A percentile compares a stretch with the other conserved stretches of the same genome.
Conservation (phyloP, 2,113 vertebrate species). For the Herpailurus yagouaroundi region DNA sequence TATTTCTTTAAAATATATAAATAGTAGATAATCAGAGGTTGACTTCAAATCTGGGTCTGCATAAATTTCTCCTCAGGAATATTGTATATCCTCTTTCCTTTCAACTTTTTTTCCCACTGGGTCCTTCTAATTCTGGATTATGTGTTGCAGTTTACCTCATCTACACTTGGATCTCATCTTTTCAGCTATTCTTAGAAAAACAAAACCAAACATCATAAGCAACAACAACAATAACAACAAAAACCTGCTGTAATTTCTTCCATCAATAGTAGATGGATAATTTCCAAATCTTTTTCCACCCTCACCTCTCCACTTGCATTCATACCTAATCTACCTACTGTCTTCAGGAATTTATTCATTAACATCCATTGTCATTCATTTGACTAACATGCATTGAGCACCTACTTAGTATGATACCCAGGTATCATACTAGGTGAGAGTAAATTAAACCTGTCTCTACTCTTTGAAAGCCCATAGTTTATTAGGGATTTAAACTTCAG, state of each 20-base stretch:
- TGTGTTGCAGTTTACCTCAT: background rate
- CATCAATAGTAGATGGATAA: background rate
- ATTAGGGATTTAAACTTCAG: slow-evolving; percentile 3
- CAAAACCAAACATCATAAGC: background rate
- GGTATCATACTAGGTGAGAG: background rate
- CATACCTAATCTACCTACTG: background rate
- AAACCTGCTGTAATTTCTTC: background rate
- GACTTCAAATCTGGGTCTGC: slow-evolving; percentile 51
- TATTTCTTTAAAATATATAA: slow-evolving; percentile 75
- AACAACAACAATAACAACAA: background rate
- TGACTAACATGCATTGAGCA: background rate
- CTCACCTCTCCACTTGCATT: background rate
- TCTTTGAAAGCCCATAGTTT: slow-evolving; percentile 2
- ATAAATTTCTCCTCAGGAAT: slow-evolving; percentile 65
- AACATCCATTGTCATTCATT: background rate
- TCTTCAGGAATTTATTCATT: background rate
- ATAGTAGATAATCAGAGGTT: slow-evolving; percentile 65
- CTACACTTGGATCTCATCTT: background rate
- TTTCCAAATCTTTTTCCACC: background rate
- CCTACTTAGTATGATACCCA: background rate
- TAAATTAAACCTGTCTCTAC: background rate
- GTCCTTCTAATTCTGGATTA: background rate
- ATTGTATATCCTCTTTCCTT: background rate
- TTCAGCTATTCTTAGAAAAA: background rate
- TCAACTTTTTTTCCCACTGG: background rate